Base-by-base conservation (phyloP, 2,888 invertebrate species). In the Drosophila meridionalis region DNA sequence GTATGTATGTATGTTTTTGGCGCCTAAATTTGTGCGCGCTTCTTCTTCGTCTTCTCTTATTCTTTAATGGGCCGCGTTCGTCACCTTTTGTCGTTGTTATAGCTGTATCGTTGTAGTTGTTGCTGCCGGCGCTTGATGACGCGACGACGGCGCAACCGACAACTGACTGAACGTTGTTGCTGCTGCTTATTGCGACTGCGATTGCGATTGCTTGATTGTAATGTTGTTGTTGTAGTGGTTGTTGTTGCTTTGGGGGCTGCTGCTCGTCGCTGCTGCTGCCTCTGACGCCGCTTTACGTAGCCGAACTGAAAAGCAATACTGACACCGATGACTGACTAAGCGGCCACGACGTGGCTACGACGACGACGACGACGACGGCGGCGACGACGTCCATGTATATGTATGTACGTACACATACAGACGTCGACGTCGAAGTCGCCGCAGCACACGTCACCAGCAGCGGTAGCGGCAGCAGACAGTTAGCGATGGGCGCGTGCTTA, bases 281-380 rank as follows among this genome's bases (percentile, higher is more conserved):
- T 78, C 82, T 80, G 80, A 78, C 82, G 82, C 75, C 80, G 80
- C 76, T 82, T 80, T 73, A 87, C 82, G 82, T 82, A 86, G 87
- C 67, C 73, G 70, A 84, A 88, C 82, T 84, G 73, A 86, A 86
- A 83, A 80, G 86, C 86, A 85, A 86, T 80, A 80, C 83, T 75
- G 78, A 80, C 82, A 81, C 74, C 82, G 65, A 56, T 78, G 88
- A 88, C 82, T 84, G 88, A 84, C 83, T 85, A 87, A 83, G 82
- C 87, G 71, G 76, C 78, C 72, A 71, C 78, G 78, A 78, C 78
- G 71, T 80, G 77, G 66, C 66, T 63, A 69, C 74, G 64, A 50
- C 78, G 36, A 36, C 52, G 50, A 52, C 50, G 34, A 34, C 73
- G 63, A 55, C 78, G 50, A 32, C 50, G 50, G 32, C 48, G 48